Evolutionary conservation across 2,888 invertebrate genomes (phyloP).

Genomic region (Lasioglossum pauxillum): DNA sequence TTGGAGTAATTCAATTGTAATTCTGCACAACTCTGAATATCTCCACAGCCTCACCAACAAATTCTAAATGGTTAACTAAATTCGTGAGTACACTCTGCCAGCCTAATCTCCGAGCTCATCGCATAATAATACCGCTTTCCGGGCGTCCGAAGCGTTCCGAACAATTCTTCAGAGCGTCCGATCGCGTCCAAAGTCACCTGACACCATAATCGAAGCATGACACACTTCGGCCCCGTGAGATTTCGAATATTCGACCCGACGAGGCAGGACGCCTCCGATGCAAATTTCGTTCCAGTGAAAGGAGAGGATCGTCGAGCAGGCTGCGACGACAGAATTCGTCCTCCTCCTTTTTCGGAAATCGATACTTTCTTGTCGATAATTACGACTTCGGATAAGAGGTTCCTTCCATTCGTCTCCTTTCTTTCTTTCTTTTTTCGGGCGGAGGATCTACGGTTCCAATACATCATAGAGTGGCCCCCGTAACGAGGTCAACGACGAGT

Average conservation of each 20-base stretch:
- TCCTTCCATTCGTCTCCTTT: background rate
- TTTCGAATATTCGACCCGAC: conserved; percentile 27
- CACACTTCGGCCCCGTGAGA: conserved; percentile 49
- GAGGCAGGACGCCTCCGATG: conserved; percentile 16
- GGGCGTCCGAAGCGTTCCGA: background rate
- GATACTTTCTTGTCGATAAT: background rate
- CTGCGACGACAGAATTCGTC: background rate
- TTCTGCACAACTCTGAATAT: too few relatives aligned
- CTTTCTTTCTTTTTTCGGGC: background rate
- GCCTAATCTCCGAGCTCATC: background rate
- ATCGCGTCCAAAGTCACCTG: background rate
- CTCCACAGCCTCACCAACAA: too few relatives aligned
- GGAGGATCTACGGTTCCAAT: background rate
- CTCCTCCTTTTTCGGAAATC: background rate
- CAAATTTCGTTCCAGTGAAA: conserved; percentile 19
- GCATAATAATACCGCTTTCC: background rate
- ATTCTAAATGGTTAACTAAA: too few relatives aligned
- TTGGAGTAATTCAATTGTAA: too few relatives aligned
- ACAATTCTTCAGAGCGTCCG: background rate
- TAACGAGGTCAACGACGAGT: conserved; percentile 24
- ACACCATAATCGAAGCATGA: conserved; percentile 51
- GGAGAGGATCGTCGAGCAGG: background rate
- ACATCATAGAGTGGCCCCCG: background rate
- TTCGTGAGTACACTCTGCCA: too few relatives aligned
- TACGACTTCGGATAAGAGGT: background rate